Percentiles rank a stretch among this genome's conserved stretches.
These are phyloP conservation scores for Moxostoma hubbsi DNA, from an alignment of 2,797 vertebrate species.

Conservation along the genomic window DNA sequence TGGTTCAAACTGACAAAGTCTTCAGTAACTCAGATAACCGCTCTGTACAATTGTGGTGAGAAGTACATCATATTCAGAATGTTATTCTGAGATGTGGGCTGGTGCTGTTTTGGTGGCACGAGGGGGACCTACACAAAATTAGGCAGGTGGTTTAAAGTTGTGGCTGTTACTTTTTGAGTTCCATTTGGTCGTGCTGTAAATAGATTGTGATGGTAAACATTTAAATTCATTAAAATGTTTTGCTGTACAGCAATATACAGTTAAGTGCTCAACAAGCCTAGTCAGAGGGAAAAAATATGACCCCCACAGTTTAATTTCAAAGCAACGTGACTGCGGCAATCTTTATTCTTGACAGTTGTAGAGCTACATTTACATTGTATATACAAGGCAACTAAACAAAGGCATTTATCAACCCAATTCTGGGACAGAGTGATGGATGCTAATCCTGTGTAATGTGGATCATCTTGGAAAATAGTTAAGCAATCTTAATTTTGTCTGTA, in stretches of 20 bases:
- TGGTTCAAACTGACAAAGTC: too few species aligned
- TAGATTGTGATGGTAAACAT: slow-evolving; percentile 4
- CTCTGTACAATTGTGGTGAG: too few species aligned
- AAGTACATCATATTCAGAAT: too few species aligned
- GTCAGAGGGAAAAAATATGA: not conserved
- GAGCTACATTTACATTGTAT: slow-evolving; percentile 2
- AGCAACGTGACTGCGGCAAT: not conserved
- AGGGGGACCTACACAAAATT: too few species aligned
- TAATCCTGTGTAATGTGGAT: not conserved
- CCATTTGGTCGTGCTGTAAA: slow-evolving; percentile 7
- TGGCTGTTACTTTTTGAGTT: slow-evolving; percentile 10
- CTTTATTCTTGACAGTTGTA: slow-evolving; percentile 3
- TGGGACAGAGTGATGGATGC: not conserved
- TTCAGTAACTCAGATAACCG: too few species aligned
- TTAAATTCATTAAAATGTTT: slow-evolving; percentile 3
- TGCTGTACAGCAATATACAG: not conserved
- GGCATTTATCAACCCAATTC: not conserved
- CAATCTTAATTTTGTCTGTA: not conserved
- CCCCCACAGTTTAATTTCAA: not conserved
- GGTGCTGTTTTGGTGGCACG: too few species aligned
- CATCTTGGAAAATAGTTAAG: slow-evolving; percentile 31
- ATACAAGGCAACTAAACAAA: not conserved
- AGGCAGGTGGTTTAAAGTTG: too few species aligned
- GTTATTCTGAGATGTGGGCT: too few species aligned
- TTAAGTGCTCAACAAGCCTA: slow-evolving; percentile 13